Percentiles rank a stretch among this genome's conserved stretches.
phyloP scores from a whole-genome alignment of 2,797 vertebrate genomes.

The Anas acuta region DNA sequence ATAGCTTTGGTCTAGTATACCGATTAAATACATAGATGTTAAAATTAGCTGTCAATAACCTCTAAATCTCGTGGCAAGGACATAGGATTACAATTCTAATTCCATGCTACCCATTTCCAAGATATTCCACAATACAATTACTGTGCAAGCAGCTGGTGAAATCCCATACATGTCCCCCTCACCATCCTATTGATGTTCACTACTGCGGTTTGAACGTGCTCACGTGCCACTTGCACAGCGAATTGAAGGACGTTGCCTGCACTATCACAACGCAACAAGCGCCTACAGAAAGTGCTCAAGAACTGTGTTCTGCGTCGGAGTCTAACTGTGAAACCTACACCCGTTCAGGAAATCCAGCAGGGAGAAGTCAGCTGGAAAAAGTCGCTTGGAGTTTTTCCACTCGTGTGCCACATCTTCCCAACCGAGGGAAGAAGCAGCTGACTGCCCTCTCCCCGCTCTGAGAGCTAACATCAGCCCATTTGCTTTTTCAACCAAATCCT shows the following conservation, averaged over 20 bases:
- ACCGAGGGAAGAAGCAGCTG: background rate
- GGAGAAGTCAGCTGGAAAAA: background rate
- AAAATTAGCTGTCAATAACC: background rate
- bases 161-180: background rate
- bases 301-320: slow-evolving; percentile 45
- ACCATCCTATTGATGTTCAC: background rate
- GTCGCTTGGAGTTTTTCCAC: background rate
- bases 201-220: background rate
- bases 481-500: background rate
- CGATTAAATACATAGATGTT: background rate
- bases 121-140: background rate
- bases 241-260: background rate
- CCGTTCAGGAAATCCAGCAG: background rate
- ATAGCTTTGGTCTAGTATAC: background rate
- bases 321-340: background rate
- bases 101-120: background rate
- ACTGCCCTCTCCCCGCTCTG: background rate
- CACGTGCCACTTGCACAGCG: accelerated
- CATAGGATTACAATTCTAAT: background rate
- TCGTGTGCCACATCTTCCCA: background rate
- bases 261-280: accelerated
- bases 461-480: background rate
- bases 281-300: slow-evolving; percentile 9
- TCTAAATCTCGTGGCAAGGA: background rate
- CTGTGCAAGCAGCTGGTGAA: background rate